Base-by-base conservation (phyloP, 2,888 invertebrate genomes). In the Poecilus cupreus region DNA sequence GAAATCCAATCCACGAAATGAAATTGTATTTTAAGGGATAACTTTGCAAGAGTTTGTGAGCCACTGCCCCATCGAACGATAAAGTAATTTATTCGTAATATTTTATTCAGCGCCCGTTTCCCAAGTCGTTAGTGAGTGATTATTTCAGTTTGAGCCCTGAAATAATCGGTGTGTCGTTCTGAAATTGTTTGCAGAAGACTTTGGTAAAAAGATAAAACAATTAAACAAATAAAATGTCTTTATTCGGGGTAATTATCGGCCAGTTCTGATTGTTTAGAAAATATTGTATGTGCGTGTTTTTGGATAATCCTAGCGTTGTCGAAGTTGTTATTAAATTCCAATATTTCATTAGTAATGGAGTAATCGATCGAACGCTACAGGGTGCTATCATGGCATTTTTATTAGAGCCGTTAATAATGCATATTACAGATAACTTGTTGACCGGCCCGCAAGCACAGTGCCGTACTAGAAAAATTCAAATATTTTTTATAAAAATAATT, bases 291-390 rank as follows among this genome's bases (percentile, higher is more conserved):
- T 68, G 64, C 64, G 64, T 60, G 60, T 32, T 60, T 60, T 60
- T 26, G 11, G 26, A 24, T 60, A 60, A 60, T 43, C 37, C 70
- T 39, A 18, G 18, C 4, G 11, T 39, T 18, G 39, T 16, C 20
- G 16, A 37, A 54, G 37, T 32, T 72, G 64, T 70, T 57, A 54
- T 57, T 57, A 54, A 68, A 54, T 78, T 54, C 24, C 57, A 82
- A 72, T 54, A 70, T 78, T 78, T 70, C 72, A 64, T 76, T 78
- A 70, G 72, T 64, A 46, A 72, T 74, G 60, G 75, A 43, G 72
- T 60, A 60, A 78, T 78, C 78, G 78, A 78, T 78, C 64, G 43
- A 4, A 16, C 43, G 72, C 13, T 6, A 43, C 72, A 43, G 72
- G 43, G 72, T 26, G 43, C 64, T 68, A 68, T 68, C 37, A 68